Evolutionary conservation across 2,888 invertebrate species (phyloP), one percentile per base, ranked within the genome.

Genomic region (Drosophila lutescens): DNA sequence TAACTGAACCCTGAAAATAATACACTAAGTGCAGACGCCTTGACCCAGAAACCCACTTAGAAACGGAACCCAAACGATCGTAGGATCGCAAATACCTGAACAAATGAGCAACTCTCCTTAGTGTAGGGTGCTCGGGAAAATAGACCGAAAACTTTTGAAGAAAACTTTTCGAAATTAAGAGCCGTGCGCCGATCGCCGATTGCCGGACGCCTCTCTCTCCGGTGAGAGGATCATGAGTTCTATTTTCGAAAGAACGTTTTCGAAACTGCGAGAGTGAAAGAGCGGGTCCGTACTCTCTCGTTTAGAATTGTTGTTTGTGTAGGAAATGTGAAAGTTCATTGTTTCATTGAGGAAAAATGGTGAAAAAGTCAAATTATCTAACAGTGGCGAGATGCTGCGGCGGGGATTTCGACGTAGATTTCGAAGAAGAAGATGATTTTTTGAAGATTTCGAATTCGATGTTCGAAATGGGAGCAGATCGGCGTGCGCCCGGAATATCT

Each of bases 301-400:
- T 30, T 30, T 30, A 30, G 30, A 30, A 43, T 50, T 59, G 65
- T 66, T 62, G 53, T 54, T 70, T 41, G 53, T 78, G 54, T 73
- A 70, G 65, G 74, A 81, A 86, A 86, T 86, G 85, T 86, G 87
- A 86, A 86, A 86, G 87, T 86, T 86, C 86, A 86, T 86, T 85
- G 86, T 86, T 86, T 86, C 87, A 86, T 86, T 87, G 87, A 86
- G 84, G 81, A 87, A 71, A 85, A 86, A 78, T 80, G 67, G 46
- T 77, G 72, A 77, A 80, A 69, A 86, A 76, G 38, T 70, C 66
- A 79, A 86, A 86, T 86, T 86, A 86, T 83, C 85, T 86, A 86
- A 86, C 80, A 82, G 76, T 70, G 59, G 62, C 63, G 77, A 76
- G 65, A 72, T 47, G 69, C 70, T 26, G 47, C n/a, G 46, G 15